Conservation (phyloP, 2,797 vertebrate species). For the Limosa lapponica region DNA sequence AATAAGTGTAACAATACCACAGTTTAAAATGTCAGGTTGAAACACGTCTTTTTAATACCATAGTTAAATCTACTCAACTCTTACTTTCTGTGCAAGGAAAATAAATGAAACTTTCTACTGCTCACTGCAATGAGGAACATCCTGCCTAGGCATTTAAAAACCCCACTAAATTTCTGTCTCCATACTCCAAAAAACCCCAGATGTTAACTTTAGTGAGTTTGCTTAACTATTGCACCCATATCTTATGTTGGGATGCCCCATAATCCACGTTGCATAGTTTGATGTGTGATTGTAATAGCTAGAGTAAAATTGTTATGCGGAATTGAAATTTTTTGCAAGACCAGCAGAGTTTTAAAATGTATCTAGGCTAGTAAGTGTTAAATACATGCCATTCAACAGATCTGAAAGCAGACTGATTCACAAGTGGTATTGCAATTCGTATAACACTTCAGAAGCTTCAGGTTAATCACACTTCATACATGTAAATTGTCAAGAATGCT, state of each 20-base stretch:
- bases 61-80: not conserved
- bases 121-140: not conserved
- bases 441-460: not conserved
- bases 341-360: not conserved
- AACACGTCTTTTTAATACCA: not conserved
- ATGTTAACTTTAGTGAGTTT: not conserved
- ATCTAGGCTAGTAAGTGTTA: not conserved
- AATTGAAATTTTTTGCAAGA: not conserved
- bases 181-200: fast-evolving
- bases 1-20: not conserved
- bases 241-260: fast-evolving
- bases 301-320: not conserved
- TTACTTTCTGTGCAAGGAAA: not conserved
- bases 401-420: not conserved
- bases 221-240: not conserved
- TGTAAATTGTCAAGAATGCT: not conserved
- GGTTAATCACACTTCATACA: not conserved
- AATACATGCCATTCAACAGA: not conserved
- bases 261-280: fast-evolving
- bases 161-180: not conserved
- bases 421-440: not conserved
- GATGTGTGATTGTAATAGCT: not conserved
- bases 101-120: not conserved
- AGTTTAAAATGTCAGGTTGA: not conserved
- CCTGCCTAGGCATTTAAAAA: not conserved